These are phyloP conservation scores for Deroplatys truncata DNA, from an alignment of 2,888 invertebrate species.

Conservation along the genomic window DNA sequence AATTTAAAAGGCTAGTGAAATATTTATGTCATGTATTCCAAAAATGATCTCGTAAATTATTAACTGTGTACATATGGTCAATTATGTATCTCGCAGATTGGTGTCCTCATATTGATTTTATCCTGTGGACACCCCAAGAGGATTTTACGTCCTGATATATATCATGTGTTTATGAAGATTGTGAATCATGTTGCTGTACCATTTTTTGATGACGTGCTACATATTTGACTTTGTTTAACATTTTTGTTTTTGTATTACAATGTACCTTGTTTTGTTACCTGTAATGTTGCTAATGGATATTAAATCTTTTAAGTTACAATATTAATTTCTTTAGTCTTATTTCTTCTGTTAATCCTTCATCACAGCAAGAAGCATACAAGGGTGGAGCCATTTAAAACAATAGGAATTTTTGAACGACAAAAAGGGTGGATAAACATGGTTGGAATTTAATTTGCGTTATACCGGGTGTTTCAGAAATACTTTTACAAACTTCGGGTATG, in stretches of 20 bases:
- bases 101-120: not conserved
- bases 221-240: not conserved
- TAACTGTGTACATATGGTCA: not conserved
- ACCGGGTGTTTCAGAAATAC: too few species aligned
- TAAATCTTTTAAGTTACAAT: not conserved
- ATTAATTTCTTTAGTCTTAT: not conserved
- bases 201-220: not conserved
- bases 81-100: not conserved
- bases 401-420: too few species aligned
- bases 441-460: too few species aligned
- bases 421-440: too few species aligned
- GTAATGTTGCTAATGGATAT: not conserved
- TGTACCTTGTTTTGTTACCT: not conserved
- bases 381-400: too few species aligned
- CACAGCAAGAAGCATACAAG: too few species aligned
- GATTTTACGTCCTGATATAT: too few species aligned
- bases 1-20: slow-evolving; percentile 10
- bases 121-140: not conserved
- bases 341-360: too few species aligned
- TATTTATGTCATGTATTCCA: not conserved
- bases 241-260: not conserved
- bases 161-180: not conserved
- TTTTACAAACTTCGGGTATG: too few species aligned
- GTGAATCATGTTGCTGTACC: too few species aligned
- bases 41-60: not conserved